phyloP scores from a whole-genome alignment of 2,797 vertebrate species.

The Hydrolagus colliei region DNA sequence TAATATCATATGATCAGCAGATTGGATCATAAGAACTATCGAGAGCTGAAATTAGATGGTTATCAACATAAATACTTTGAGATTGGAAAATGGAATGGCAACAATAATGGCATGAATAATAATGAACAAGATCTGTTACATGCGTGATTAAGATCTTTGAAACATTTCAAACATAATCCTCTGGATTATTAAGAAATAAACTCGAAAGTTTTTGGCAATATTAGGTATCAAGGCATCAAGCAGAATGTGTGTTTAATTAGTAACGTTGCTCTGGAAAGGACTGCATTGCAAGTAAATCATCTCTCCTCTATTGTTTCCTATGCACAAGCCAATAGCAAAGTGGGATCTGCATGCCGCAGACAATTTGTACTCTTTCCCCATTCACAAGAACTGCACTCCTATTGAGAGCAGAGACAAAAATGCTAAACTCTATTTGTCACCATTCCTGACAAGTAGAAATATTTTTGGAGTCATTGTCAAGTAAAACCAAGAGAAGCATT shows the following conservation, averaged over 20 bases:
- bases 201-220: background rate
- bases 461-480: background rate
- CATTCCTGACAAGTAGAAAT: background rate
- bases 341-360: too few relatives aligned
- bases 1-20: background rate
- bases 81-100: background rate
- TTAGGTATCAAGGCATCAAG: too few relatives aligned
- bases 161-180: background rate
- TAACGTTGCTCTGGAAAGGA: background rate
- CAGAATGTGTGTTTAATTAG: background rate
- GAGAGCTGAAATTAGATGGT: background rate
- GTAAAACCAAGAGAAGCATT: background rate
- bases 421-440: background rate
- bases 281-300: too few relatives aligned
- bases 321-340: too few relatives aligned
- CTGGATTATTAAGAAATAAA: background rate
- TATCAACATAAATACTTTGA: background rate
- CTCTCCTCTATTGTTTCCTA: too few relatives aligned
- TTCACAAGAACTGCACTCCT: too few relatives aligned
- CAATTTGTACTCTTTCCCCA: too few relatives aligned
- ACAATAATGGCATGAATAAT: slow-evolving; percentile 13
- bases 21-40: background rate
- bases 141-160: background rate
- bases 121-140: slow-evolving; percentile 20
- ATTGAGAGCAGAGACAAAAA: too few relatives aligned